These are phyloP conservation scores for Trogon melanurus DNA, from an alignment of 2,113 vertebrate species.

Conservation along the genomic window DNA sequence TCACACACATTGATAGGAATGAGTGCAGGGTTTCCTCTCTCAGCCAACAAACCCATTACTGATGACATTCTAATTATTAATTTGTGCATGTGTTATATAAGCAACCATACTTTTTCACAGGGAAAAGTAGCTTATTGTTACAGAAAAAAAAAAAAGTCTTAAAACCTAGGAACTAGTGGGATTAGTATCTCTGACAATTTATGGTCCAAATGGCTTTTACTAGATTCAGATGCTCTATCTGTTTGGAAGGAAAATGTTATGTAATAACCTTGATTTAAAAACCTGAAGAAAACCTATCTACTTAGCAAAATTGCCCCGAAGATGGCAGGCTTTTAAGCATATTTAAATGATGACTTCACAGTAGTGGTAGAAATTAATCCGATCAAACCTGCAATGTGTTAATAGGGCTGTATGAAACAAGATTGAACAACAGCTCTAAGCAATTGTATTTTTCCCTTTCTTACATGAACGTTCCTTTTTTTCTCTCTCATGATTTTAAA, in stretches of 20 bases:
- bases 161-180: not conserved
- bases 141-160: not conserved
- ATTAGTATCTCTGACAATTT: not conserved
- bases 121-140: not conserved
- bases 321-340: not conserved
- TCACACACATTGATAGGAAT: not conserved
- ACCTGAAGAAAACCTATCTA: not conserved
- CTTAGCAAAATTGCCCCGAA: not conserved
- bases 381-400: not conserved
- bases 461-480: not conserved
- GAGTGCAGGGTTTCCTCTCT: not conserved
- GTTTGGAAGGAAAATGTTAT: not conserved
- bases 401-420: not conserved
- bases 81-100: not conserved
- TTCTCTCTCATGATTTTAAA: not conserved
- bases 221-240: not conserved
- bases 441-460: not conserved
- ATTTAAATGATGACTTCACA: not conserved
- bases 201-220: not conserved
- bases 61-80: not conserved
- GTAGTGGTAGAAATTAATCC: not conserved
- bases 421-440: not conserved
- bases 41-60: not conserved
- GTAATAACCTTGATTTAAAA: not conserved
- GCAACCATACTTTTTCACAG: not conserved